Conservation (phyloP, 2,888 invertebrate genomes). For the Homarus gammarus region DNA sequence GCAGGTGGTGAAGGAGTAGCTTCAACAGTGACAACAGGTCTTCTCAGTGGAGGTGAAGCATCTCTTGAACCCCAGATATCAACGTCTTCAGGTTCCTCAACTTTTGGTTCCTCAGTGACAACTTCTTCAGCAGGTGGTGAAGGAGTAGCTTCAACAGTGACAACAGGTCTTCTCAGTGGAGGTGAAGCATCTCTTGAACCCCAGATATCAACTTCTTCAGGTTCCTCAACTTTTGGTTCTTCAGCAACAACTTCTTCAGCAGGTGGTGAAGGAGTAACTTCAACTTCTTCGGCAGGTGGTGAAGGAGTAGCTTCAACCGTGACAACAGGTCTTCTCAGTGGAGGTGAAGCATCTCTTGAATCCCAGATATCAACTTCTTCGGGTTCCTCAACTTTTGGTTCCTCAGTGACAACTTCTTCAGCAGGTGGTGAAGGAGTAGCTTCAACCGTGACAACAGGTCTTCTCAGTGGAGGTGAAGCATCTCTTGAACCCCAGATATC, state of each 20-base stretch:
- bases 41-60: constrained; percentile 11
- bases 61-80: constrained; percentile 56
- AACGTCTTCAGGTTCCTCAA: constrained; percentile 30
- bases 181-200: constrained; percentile 44
- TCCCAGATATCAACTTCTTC: constrained; percentile 57
- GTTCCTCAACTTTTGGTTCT: neutral
- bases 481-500: constrained; percentile 55
- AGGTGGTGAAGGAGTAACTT: too few relatives aligned
- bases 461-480: constrained; percentile 20
- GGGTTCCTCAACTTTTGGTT: constrained; percentile 15
- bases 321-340: too few relatives aligned
- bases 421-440: too few relatives aligned
- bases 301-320: neutral
- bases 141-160: neutral
- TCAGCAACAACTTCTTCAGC: neutral
- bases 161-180: neutral
- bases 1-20: neutral
- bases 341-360: constrained; percentile 37
- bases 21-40: too few relatives aligned
- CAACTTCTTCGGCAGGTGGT: neutral
- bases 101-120: too few relatives aligned
- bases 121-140: too few relatives aligned
- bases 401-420: too few relatives aligned
- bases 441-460: neutral
- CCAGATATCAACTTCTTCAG: constrained; percentile 55